Conservation (phyloP, 2,113 vertebrate species). For the Mustelus asterias region DNA sequence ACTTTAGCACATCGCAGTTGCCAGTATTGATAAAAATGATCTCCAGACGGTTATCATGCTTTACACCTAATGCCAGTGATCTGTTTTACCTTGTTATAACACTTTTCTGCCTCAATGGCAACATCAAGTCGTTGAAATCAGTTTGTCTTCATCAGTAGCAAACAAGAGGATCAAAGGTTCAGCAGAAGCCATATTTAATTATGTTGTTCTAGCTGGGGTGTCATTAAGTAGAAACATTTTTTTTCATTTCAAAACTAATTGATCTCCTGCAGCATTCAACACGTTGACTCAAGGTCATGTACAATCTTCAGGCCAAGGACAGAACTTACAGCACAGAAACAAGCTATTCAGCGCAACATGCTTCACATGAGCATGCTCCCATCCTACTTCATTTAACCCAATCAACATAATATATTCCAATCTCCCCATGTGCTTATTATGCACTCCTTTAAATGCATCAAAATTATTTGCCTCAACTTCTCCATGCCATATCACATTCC, state of each 20-base stretch:
- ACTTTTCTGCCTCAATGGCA: neutral
- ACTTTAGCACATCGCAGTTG: neutral
- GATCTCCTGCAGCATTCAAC: neutral
- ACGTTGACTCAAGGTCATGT: neutral
- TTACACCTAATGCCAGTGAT: neutral
- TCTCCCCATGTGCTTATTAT: neutral
- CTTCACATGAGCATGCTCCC: neutral
- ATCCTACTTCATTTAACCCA: neutral
- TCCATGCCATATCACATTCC: too few species aligned
- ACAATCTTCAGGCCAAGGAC: neutral
- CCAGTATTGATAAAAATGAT: slow-evolving; percentile 14
- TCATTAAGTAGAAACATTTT: neutral
- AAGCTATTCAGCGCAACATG: neutral
- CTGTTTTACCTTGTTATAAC: neutral
- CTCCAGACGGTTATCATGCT: neutral
- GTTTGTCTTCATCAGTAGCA: neutral
- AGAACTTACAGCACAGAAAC: neutral
- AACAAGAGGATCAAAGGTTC: neutral
- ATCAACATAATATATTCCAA: neutral
- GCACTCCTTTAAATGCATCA: neutral
- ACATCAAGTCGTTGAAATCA: neutral
- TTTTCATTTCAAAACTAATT: neutral
- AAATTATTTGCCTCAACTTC: neutral
- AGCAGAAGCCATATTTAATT: neutral
- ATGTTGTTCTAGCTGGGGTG: neutral